Evolutionary conservation across 2,113 vertebrate species (phyloP), one percentile per base, ranked within the genome.

Genomic region (Sinocyclocheilus anophthalmus): DNA sequence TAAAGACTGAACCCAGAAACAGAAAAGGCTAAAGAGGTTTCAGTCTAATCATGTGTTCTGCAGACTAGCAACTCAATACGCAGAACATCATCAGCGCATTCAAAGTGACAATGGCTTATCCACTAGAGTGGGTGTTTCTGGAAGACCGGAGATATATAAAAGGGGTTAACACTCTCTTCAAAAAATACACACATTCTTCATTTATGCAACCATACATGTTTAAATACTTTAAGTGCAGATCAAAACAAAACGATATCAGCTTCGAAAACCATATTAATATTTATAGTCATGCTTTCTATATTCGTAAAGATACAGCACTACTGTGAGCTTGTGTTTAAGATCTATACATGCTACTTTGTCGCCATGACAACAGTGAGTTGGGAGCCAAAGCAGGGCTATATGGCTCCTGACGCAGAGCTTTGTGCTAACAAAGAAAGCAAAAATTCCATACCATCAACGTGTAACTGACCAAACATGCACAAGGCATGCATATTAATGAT

Each of bases 291-390:
- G 8, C 42, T 85, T 42, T 94, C 92, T 92, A 93, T 93, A 94
- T 91, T 92, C 92, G 88, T 83, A 88, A 88, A 92, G 91, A 92
- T 91, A 91, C 91, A 88, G 90, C 89, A 88, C 39, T 39, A 85
- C 30, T 42, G 89, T 75, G 87, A 84, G 89, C 89, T 87, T 88
- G 90, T 90, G 91, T 91, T 86, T 91, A 45, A 57, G 88, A 90
- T 91, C 91, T 89, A 88, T 89, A 92, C 93, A 87, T 89, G 90
- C 84, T 84, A 82, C 85, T 14, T 91, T 50, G 90, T 94, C 89
- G 26, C 91, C 92, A 94, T 94, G 93, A 92, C 93, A 92, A 95
- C 94, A 1, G 92, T 77, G 87, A 90, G 92, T 92, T 93, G 86
- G 88, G 87, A 72, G 22, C 84, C 82, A 42, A 13, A 90, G 90